These are phyloP conservation scores for Cyprinella venusta DNA, from an alignment of 2,797 vertebrate genomes.

Conservation along the genomic window DNA sequence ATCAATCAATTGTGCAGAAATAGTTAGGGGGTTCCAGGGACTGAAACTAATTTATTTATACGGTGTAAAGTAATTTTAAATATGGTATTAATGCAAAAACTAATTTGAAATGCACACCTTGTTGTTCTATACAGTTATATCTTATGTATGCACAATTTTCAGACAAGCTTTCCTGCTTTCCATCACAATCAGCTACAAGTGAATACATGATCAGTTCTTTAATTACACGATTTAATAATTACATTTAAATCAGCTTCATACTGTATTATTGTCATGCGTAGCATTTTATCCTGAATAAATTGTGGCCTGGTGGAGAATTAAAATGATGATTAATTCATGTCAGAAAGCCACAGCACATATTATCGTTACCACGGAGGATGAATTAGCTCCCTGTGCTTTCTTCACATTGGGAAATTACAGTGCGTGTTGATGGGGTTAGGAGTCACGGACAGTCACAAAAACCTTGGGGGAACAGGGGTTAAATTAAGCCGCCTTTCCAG, in stretches of 20 bases:
- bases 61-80: neutral
- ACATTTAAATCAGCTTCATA: neutral
- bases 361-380: neutral
- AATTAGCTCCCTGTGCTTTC: neutral
- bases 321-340: constrained; percentile 24
- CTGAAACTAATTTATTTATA: neutral
- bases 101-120: neutral
- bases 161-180: neutral
- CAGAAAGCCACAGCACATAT: constrained; percentile 7
- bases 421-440: neutral
- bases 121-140: neutral
- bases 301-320: constrained; percentile 8
- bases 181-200: neutral
- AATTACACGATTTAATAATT: neutral
- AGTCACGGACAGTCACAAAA: neutral
- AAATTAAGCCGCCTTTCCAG: constrained; percentile 50
- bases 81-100: neutral
- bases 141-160: neutral
- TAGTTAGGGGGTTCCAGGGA: neutral
- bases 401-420: neutral
- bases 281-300: constrained; percentile 6
- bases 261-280: neutral
- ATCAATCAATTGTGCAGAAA: neutral
- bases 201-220: neutral
- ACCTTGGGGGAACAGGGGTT: neutral